A percentile compares a stretch with the other conserved stretches of the same genome.
These are phyloP conservation scores for Cheirogaleus medius DNA, from an alignment of 2,113 vertebrate species.

Conservation along the genomic window DNA sequence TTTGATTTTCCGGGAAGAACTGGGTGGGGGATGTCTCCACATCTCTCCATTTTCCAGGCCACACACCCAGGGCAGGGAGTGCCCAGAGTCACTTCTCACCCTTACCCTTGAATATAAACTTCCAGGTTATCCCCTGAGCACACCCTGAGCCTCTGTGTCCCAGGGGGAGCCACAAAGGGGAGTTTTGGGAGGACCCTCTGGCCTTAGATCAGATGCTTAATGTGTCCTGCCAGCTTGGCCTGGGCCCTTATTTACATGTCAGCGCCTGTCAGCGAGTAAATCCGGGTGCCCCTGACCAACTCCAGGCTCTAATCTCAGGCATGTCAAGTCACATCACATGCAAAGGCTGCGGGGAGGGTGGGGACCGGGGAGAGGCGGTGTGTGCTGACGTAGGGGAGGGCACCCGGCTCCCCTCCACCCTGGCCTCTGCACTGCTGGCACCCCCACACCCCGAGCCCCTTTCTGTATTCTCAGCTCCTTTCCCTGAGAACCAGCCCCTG, in stretches of 20 bases:
- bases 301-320: background rate
- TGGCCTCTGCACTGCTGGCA: background rate
- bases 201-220: background rate
- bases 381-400: background rate
- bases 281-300: rapidly evolving
- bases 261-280: rapidly evolving
- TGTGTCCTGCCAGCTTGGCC: background rate
- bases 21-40: background rate
- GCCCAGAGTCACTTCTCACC: background rate
- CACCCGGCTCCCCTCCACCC: background rate
- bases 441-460: too few species aligned
- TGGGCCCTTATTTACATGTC: background rate
- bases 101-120: background rate
- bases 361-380: too few species aligned
- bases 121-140: background rate
- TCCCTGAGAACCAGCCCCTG: background rate
- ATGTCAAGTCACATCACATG: too few species aligned
- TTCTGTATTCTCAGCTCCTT: background rate
- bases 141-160: background rate
- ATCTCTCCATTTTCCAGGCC: background rate
- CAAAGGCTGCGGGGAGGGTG: background rate
- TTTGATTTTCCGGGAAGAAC: background rate
- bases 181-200: background rate
- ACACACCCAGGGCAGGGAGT: background rate
- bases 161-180: background rate